phyloP scores from a whole-genome alignment of 2,888 invertebrate species.

The Drosophila helvetica region DNA sequence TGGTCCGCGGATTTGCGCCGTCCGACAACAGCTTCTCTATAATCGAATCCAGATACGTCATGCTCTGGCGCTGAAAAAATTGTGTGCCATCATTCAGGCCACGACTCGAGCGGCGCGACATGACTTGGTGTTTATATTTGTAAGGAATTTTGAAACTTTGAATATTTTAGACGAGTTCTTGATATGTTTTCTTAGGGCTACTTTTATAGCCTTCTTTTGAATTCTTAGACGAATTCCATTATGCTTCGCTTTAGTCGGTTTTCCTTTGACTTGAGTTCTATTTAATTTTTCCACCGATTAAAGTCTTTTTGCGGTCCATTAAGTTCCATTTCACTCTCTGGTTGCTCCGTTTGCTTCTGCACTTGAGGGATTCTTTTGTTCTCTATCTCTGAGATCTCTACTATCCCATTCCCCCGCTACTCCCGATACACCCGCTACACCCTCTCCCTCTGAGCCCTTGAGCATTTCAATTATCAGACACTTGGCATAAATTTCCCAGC shows the following conservation, averaged over 20 bases:
- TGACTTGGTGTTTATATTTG: background rate
- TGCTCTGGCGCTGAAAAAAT: background rate
- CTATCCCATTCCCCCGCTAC: background rate
- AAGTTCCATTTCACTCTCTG: slow-evolving; percentile 10
- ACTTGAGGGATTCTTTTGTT: background rate
- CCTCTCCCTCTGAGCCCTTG: slow-evolving; percentile 16
- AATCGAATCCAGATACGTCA: slow-evolving; percentile 14
- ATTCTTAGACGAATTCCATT: background rate
- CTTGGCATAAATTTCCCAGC: slow-evolving; percentile 55
- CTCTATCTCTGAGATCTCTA: background rate
- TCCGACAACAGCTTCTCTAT: slow-evolving; percentile 12
- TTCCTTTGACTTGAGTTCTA: background rate
- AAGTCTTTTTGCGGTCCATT: slow-evolving; percentile 11
- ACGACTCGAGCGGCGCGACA: slow-evolving; percentile 17
- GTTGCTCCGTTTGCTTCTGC: slow-evolving; percentile 12
- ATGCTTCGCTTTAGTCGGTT: no score
- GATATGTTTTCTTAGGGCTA: background rate
- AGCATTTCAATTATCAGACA: slow-evolving; percentile 67
- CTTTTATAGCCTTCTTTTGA: no score
- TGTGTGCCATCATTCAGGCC: no score
- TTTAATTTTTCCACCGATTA: background rate
- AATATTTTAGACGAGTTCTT: background rate
- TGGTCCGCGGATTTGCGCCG: background rate
- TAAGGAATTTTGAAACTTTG: background rate
- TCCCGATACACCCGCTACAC: background rate